Percentiles rank a stretch among this genome's conserved stretches.
These are phyloP conservation scores for Myrmecophaga tridactyla DNA, from an alignment of 2,113 vertebrate genomes.

Conservation along the genomic window DNA sequence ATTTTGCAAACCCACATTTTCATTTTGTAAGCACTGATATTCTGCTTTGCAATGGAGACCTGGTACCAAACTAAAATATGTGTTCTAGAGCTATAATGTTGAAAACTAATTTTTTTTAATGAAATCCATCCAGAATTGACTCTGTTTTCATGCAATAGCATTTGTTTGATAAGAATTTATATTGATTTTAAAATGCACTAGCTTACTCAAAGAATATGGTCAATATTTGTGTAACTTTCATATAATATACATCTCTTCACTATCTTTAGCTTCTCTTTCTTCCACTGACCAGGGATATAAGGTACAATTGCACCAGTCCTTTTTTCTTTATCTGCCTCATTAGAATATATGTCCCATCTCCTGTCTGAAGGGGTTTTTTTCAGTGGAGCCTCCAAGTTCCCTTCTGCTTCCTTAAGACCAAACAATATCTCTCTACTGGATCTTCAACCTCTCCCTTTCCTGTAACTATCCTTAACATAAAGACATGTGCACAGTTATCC, in stretches of 20 bases:
- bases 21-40: neutral
- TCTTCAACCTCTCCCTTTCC: neutral
- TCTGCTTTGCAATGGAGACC: neutral
- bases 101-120: too few species aligned
- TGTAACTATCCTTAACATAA: neutral
- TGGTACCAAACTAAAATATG: neutral
- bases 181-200: slow-evolving; percentile 3
- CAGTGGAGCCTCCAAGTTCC: neutral
- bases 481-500: neutral
- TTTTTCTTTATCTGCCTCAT: neutral
- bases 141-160: neutral
- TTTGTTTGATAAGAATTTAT: neutral
- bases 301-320: neutral
- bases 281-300: neutral
- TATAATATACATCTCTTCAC: neutral
- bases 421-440: neutral
- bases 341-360: neutral
- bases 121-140: neutral
- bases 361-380: neutral
- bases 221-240: neutral
- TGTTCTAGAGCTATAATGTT: neutral
- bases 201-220: neutral
- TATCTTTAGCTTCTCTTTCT: neutral
- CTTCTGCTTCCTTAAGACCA: neutral
- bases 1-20: neutral